Conservation (phyloP, 2,113 vertebrate species). For the Sinosuthora webbiana region DNA sequence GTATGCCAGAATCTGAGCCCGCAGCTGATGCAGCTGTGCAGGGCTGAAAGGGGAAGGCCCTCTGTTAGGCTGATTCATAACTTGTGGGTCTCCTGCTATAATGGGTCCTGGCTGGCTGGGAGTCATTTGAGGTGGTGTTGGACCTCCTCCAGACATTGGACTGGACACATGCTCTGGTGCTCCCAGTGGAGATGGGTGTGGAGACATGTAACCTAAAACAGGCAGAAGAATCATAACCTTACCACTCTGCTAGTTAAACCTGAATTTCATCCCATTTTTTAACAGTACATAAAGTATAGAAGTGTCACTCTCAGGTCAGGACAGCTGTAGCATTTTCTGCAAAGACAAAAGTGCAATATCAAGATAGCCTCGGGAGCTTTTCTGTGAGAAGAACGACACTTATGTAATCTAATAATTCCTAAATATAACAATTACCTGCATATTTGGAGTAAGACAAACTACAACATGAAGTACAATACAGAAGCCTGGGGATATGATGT, state of each 20-base stretch:
- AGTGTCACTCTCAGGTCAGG: not conserved
- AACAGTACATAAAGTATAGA: not conserved
- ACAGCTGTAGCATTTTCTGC: not conserved
- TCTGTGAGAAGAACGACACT: not conserved
- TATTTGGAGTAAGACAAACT: not conserved
- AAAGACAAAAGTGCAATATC: not conserved
- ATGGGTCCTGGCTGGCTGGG: constrained; percentile 84
- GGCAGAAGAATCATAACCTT: not conserved
- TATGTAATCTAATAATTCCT: not conserved
- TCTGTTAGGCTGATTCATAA: constrained; percentile 84
- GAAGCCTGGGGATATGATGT: not conserved
- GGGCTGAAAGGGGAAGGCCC: constrained; percentile 94
- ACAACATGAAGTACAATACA: not conserved
- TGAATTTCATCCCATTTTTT: not conserved
- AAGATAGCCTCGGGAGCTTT: not conserved
- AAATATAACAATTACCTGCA: not conserved
- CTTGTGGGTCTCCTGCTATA: constrained; percentile 88
- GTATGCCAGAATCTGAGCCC: constrained; percentile 97
- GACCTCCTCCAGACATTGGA: constrained; percentile 93
- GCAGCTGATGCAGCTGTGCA: constrained; percentile 93
- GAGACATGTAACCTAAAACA: constrained; percentile 90
- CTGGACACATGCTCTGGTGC: constrained; percentile 91
- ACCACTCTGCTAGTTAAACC: not conserved
- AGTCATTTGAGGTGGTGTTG: constrained; percentile 92
- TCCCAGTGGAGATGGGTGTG: constrained; percentile 91